Conservation (phyloP, 2,888 invertebrate species). For the Apamea monoglypha region DNA sequence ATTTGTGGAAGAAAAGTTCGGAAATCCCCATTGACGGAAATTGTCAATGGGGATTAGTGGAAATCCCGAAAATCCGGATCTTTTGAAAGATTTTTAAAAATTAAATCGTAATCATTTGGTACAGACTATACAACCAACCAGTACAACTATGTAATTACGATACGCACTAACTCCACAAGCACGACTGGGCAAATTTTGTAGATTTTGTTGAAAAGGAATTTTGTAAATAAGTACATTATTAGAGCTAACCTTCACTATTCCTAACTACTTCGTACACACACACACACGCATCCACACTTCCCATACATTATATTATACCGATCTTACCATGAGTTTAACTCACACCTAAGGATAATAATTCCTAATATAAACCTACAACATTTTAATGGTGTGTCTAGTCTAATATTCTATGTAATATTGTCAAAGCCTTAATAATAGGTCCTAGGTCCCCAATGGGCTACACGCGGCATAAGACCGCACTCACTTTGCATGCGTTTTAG, state of each 20-base stretch:
- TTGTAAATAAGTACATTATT: background rate
- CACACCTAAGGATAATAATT: background rate
- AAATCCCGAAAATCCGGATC: background rate
- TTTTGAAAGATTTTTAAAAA: background rate
- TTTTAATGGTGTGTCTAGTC: background rate
- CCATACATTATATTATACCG: background rate
- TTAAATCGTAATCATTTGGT: background rate
- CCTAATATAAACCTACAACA: background rate
- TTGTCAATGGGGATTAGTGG: no score
- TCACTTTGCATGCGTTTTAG: background rate
- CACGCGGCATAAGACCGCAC: background rate
- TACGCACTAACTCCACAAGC: background rate
- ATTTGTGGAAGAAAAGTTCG: no score
- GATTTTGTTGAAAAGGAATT: background rate
- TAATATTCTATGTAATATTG: background rate
- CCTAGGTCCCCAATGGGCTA: background rate
- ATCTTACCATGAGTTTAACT: conserved; percentile 1
- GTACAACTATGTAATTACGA: background rate
- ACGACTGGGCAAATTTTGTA: background rate
- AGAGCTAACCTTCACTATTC: background rate
- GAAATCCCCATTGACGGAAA: no score
- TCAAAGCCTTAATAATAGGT: background rate
- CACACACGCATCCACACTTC: background rate
- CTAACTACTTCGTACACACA: background rate
- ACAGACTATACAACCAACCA: background rate